Percentiles rank a stretch among this genome's conserved stretches.
Evolutionary conservation across 1,140 invertebrate genomes (phyloP).

Genomic region (Ridgeia piscesae): DNA sequence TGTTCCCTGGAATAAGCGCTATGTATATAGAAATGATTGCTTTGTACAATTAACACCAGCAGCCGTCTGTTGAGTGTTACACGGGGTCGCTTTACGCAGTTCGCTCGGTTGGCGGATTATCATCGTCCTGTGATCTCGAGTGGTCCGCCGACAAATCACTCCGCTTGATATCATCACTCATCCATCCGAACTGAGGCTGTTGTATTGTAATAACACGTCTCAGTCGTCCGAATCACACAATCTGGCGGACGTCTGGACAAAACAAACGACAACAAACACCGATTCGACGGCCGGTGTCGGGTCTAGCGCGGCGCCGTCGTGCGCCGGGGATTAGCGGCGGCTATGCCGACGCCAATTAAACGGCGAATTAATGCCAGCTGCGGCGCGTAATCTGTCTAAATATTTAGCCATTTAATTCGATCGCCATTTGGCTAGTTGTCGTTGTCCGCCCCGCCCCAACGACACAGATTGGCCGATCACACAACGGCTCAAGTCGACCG

Average conservation of each 20-base stretch:
- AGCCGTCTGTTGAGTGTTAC: neutral
- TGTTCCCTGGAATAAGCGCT: neutral
- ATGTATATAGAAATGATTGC: neutral
- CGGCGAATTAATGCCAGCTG: neutral
- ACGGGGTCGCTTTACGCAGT: neutral
- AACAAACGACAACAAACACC: neutral
- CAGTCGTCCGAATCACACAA: neutral
- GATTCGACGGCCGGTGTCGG: neutral
- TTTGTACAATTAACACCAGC: neutral
- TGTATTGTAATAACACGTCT: neutral
- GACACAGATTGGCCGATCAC: neutral
- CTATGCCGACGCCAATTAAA: neutral
- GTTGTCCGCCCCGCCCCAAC: neutral
- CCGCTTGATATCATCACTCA: neutral
- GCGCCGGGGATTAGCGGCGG: neutral
- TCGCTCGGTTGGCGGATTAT: neutral
- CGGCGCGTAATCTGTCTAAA: neutral
- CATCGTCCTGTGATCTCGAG: neutral
- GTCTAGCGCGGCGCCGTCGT: too few species aligned
- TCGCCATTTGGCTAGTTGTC: conserved; percentile 3
- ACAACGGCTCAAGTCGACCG: neutral
- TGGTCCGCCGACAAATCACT: neutral
- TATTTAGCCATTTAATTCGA: neutral
- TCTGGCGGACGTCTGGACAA: neutral
- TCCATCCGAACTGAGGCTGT: neutral